Conservation (phyloP, 2,888 invertebrate species). For the Dendrolimus houi region DNA sequence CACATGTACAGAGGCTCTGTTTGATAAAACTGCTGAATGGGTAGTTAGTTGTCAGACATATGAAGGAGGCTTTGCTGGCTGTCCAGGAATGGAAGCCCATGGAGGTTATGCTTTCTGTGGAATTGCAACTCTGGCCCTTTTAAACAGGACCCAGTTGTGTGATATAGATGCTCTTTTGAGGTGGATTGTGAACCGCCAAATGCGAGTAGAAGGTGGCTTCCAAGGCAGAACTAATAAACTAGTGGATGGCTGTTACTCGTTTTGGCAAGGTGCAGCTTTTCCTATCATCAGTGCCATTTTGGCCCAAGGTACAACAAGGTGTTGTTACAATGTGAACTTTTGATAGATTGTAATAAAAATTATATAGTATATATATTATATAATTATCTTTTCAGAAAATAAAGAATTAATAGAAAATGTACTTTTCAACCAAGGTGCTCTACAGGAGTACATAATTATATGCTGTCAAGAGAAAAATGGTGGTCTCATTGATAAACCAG, state of each 20-base stretch:
- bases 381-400: slow-evolving; percentile 42
- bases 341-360: no score
- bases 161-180: slow-evolving; percentile 85
- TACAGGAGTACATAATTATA: slow-evolving; percentile 96
- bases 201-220: slow-evolving; percentile 97
- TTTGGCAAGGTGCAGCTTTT: slow-evolving; percentile 98
- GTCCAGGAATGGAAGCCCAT: slow-evolving; percentile 94
- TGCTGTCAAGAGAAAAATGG: slow-evolving; percentile 94
- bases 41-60: slow-evolving; percentile 97
- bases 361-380: background rate
- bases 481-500: slow-evolving; percentile 97
- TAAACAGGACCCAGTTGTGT: slow-evolving; percentile 85
- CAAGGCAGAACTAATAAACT: slow-evolving; percentile 98
- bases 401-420: slow-evolving; percentile 73
- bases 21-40: slow-evolving; percentile 94
- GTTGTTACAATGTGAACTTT: background rate
- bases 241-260: slow-evolving; percentile 99
- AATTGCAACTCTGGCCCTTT: slow-evolving; percentile 89
- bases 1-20: slow-evolving; percentile 84
- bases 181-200: slow-evolving; percentile 95
- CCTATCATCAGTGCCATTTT: slow-evolving; percentile 89
- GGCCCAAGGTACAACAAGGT: slow-evolving; percentile 49
- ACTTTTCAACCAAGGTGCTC: slow-evolving; percentile 88
- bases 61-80: slow-evolving; percentile 98
- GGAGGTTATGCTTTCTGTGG: slow-evolving; percentile 99